Evolutionary conservation across 2,113 vertebrate genomes (phyloP).

Genomic region (Pionites leucogaster): DNA sequence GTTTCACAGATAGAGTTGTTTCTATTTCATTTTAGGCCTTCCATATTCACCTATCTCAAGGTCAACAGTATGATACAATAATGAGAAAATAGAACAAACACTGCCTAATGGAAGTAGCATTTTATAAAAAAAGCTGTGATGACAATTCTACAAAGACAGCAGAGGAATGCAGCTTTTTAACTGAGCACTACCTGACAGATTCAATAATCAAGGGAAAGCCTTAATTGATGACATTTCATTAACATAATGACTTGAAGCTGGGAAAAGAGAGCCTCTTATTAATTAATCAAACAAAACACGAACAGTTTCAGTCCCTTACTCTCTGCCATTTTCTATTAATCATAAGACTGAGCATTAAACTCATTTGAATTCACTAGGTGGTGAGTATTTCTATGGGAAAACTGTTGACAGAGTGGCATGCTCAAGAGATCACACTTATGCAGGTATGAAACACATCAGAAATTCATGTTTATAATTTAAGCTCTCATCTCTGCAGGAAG

Average conservation of each 20-base stretch:
- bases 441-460: constrained; percentile 24
- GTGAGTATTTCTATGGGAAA: constrained; percentile 65
- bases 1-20: constrained; percentile 12
- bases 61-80: constrained; percentile 62
- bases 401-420: constrained; percentile 46
- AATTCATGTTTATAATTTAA: constrained; percentile 47
- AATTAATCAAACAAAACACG: constrained; percentile 84
- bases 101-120: constrained; percentile 50
- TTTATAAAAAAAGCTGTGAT: constrained; percentile 67
- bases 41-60: constrained; percentile 58
- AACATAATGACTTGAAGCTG: constrained; percentile 82
- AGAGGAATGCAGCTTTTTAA: constrained; percentile 74
- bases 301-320: constrained; percentile 77
- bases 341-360: constrained; percentile 73
- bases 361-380: constrained; percentile 73
- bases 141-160: constrained; percentile 66
- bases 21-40: constrained; percentile 30
- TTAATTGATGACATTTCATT: constrained; percentile 87
- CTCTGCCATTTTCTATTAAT: constrained; percentile 81
- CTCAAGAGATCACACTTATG: constrained; percentile 58
- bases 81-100: constrained; percentile 71
- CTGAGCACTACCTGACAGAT: constrained; percentile 75
- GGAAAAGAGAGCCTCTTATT: constrained; percentile 82
- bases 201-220: constrained; percentile 83
- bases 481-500: constrained; percentile 34